A percentile compares a stretch with the other conserved stretches of the same genome.
phyloP scores from a whole-genome alignment of 2,113 vertebrate genomes.

The Telmatochromis sp. region DNA sequence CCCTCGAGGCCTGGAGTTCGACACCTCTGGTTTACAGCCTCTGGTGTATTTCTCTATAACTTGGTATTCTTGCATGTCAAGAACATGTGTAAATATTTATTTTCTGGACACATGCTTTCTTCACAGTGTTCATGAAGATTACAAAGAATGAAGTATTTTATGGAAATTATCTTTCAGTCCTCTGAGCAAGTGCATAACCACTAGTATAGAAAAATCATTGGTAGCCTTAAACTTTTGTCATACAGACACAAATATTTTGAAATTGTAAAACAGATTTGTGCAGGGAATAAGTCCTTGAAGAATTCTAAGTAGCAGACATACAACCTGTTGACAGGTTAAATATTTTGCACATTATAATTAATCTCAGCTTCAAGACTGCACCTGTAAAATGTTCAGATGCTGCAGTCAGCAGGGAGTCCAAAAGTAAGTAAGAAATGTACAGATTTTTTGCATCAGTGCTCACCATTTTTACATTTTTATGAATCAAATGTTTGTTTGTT shows the following conservation, averaged over 20 bases:
- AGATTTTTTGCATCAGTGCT: constrained; percentile 6
- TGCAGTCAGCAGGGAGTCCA: neutral
- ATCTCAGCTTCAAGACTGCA: neutral
- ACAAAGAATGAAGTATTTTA: neutral
- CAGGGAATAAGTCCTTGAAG: neutral
- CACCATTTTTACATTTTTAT: neutral
- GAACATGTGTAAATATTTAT: neutral
- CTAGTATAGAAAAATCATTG: neutral
- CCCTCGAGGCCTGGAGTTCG: accelerated
- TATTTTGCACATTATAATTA: neutral
- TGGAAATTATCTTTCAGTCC: neutral
- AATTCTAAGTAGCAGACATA: neutral
- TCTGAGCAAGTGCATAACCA: neutral
- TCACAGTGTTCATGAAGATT: neutral
- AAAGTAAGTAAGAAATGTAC: constrained; percentile 20
- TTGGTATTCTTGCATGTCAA: neutral
- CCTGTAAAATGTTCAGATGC: neutral
- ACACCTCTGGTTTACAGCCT: neutral
- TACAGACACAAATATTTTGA: neutral
- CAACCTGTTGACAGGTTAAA: neutral
- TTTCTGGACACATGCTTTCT: neutral
- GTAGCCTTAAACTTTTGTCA: neutral
- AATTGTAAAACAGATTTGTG: neutral
- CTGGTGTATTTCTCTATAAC: neutral
- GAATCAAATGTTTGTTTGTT: neutral